Conservation (phyloP, 2,888 invertebrate species). For the Lordiphosa andalusiaca region DNA sequence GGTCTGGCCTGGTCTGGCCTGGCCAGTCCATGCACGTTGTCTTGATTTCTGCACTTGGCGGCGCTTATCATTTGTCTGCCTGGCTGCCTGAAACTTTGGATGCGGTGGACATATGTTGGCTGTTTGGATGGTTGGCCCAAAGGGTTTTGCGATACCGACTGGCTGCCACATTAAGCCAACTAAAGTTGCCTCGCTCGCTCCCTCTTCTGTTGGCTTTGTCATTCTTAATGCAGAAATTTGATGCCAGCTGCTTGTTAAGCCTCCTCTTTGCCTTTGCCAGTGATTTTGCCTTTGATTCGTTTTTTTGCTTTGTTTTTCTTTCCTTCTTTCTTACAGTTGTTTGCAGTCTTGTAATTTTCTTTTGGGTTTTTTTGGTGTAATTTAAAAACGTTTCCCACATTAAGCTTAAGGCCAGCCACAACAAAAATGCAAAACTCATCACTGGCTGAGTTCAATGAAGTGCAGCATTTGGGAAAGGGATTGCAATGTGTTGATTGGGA, state of each 20-base stretch:
- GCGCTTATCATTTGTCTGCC: conserved; percentile 50
- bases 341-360: conserved; percentile 26
- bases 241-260: conserved; percentile 71
- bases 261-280: conserved; percentile 15
- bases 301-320: no score
- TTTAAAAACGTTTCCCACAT: conserved; percentile 57
- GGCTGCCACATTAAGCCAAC: conserved; percentile 32
- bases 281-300: conserved; percentile 19
- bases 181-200: conserved; percentile 14
- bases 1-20: conserved; percentile 14
- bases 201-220: conserved; percentile 45
- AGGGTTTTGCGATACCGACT: conserved; percentile 27
- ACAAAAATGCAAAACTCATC: conserved; percentile 52
- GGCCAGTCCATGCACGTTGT: conserved; percentile 17
- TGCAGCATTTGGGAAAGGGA: conserved; percentile 15
- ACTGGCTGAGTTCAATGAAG: conserved; percentile 39
- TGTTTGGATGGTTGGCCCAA: conserved; percentile 50
- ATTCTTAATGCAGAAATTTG: conserved; percentile 70
- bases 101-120: conserved; percentile 23
- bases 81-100: not conserved
- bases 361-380: conserved; percentile 3
- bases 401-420: conserved; percentile 32
- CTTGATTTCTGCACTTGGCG: conserved; percentile 54
- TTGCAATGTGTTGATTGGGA: conserved; percentile 8
- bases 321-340: conserved; percentile 19